Evolutionary conservation across 2,797 vertebrate species (phyloP).

Genomic region (Lophius americanus): DNA sequence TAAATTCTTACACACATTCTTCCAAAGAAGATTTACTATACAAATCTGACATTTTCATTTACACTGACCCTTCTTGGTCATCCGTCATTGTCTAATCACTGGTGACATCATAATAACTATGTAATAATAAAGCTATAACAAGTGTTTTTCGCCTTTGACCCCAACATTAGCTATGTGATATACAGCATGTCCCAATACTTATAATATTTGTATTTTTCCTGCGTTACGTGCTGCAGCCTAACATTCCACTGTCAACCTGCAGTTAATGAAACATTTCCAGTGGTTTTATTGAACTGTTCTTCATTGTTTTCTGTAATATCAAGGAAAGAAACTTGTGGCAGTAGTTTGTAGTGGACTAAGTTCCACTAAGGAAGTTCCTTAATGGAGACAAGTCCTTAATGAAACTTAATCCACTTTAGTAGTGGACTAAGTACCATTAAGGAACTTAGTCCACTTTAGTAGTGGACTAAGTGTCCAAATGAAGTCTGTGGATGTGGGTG

Average conservation of each 20-base stretch:
- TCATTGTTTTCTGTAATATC: neutral
- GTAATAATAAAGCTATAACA: neutral
- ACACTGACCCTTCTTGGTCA: neutral
- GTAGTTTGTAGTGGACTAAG: neutral
- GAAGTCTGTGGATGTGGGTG: conserved; percentile 8
- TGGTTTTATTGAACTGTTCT: no score
- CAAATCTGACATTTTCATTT: neutral
- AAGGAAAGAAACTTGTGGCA: neutral
- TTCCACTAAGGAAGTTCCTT: neutral
- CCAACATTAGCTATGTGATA: neutral
- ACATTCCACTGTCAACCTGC: no score
- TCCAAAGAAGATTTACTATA: no score
- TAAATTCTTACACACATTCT: no score
- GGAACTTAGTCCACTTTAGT: no score
- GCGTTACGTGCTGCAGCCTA: no score
- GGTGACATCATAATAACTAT: neutral
- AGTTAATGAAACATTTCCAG: no score
- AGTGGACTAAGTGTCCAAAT: conserved; percentile 18
- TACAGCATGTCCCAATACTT: neutral
- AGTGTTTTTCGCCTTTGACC: neutral
- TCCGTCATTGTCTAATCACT: neutral
- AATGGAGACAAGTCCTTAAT: no score
- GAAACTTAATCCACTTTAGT: no score
- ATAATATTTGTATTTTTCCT: no score
- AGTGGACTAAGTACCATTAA: neutral